Evolutionary conservation across 2,888 invertebrate genomes (phyloP), one percentile per base, ranked within the genome.

Genomic region (Agrenia bidenticulata): DNA sequence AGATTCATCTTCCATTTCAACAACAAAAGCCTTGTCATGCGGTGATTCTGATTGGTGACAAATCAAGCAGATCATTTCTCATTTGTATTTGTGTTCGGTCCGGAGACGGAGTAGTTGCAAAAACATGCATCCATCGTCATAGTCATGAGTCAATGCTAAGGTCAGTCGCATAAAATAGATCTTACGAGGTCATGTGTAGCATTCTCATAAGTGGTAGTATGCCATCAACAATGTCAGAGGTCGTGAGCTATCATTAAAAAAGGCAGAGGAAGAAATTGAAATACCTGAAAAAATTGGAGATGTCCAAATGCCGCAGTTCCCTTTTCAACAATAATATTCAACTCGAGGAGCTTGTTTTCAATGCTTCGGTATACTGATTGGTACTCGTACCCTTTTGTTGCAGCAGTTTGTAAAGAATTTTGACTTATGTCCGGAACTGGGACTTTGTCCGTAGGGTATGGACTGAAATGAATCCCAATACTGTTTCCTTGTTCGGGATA

Each of bases 271-370:
- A n/a, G n/a, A n/a, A n/a, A n/a, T n/a, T n/a, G n/a, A n/a, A n/a
- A 7, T 32, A 73, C 75, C 72, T 73, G 70, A 45, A 75, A 75
- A 62, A 75, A 75, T 32, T 79, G 77, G 66, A 80, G 80, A 74
- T 82, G 82, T 2, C 81, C 80, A 69, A 79, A 82, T 66, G 80
- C 80, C 4, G 82, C 78, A 1, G 81, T 79, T 37, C 81, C 81
- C 32, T 77, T 77, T 23, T 76, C 64, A 4, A 82, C 75, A 17
- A 80, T 80, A 11, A 69, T 56, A 37, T 64, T 63, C 13, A 72
- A 60, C 56, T 75, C 75, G n/a, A 73, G 15, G 2, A 73, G 63
- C 17, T 60, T 55, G 13, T 66, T 66, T 59, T 75, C 75, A 45
- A 73, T 66, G 39, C 62, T 65, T 32, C 66, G 51, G 62, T 73